Conservation (phyloP, 2,888 invertebrate species). For the Ischnura elegans region DNA sequence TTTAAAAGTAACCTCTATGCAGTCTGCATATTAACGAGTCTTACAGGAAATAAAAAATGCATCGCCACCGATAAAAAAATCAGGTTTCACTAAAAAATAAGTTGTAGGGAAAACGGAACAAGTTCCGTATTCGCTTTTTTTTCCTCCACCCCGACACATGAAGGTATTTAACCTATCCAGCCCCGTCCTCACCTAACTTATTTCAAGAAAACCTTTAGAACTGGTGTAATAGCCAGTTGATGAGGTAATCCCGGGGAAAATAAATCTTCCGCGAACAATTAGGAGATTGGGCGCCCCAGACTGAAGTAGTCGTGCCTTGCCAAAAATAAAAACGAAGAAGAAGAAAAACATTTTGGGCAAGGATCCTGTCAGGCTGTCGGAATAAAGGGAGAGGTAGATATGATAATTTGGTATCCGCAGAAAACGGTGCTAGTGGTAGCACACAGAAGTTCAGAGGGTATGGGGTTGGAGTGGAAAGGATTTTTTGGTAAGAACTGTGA, state of each 20-base stretch:
- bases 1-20: no score
- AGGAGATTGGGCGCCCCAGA: neutral
- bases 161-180: no score
- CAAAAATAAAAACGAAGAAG: neutral
- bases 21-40: no score
- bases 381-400: neutral
- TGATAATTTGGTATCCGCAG: neutral
- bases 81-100: no score
- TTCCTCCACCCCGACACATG: no score
- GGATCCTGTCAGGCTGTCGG: neutral
- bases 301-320: neutral
- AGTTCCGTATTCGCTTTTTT: no score
- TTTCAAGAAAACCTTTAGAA: no score
- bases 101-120: no score
- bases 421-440: neutral
- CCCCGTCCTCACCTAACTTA: no score
- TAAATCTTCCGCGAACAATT: neutral
- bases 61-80: no score
- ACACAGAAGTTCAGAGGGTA: neutral
- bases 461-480: neutral
- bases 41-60: no score
- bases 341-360: neutral
- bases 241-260: neutral
- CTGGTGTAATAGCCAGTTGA: neutral
- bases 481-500: neutral